Conservation (phyloP, 2,113 vertebrate species). For the Gavia stellata region DNA sequence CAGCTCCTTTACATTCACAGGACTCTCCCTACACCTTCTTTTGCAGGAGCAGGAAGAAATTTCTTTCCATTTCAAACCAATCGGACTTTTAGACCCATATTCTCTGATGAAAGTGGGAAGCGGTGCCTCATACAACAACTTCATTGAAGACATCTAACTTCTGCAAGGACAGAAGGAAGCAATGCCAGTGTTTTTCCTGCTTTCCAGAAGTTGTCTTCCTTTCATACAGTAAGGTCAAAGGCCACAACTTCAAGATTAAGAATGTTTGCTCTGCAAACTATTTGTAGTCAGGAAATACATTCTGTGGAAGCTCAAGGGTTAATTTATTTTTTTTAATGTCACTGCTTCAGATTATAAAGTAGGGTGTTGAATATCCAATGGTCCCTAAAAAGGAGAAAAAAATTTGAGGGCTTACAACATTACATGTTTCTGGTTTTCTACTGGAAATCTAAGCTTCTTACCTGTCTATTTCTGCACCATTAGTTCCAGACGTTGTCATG, state of each 20-base stretch:
- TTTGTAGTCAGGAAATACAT: background rate
- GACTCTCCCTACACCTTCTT: background rate
- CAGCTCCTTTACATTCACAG: background rate
- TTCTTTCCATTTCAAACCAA: background rate
- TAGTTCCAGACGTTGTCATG: slow-evolving; percentile 65
- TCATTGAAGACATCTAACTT: background rate
- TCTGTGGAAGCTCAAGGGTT: background rate
- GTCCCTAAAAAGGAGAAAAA: background rate
- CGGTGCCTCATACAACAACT: background rate
- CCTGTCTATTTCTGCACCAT: slow-evolving; percentile 84
- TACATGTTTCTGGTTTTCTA: background rate
- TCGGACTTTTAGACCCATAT: background rate
- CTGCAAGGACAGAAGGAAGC: background rate
- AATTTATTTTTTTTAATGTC: background rate
- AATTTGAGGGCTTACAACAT: background rate
- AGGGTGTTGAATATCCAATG: background rate
- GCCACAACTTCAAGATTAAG: background rate
- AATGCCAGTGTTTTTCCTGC: background rate
- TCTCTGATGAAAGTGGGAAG: background rate
- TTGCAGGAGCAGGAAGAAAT: background rate
- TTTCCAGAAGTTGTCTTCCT: background rate
- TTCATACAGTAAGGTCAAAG: background rate
- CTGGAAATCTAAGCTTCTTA: slow-evolving; percentile 37
- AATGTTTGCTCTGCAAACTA: background rate
- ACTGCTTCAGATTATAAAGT: background rate